Percentiles rank a stretch among this genome's conserved stretches.
phyloP scores from a whole-genome alignment of 2,888 invertebrate species.

The Ectropis crepuscularia region DNA sequence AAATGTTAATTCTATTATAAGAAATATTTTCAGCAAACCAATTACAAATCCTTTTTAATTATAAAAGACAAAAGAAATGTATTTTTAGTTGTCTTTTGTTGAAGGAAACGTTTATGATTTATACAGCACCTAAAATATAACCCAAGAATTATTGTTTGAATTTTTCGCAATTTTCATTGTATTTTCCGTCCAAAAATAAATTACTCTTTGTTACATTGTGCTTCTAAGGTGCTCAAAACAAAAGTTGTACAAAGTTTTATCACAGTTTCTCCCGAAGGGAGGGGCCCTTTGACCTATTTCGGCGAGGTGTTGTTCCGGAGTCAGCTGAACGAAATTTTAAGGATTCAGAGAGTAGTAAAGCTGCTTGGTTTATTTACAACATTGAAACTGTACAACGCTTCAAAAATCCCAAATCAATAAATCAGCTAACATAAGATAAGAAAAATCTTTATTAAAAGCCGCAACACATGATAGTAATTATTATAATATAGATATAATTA shows the following conservation, averaged over 20 bases:
- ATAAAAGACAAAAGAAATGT: too few relatives aligned
- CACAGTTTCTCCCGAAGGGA: constrained; percentile 67
- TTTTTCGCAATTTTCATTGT: constrained; percentile 34
- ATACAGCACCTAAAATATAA: constrained; percentile 9
- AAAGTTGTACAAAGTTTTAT: constrained; percentile 80
- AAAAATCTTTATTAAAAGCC: too few relatives aligned
- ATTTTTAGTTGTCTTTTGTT: not conserved
- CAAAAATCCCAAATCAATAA: too few relatives aligned
- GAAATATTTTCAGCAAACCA: too few relatives aligned
- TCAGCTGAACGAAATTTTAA: constrained; percentile 42
- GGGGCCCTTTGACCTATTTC: constrained; percentile 80
- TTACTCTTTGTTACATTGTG: constrained; percentile 54
- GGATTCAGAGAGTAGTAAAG: constrained; percentile 20
- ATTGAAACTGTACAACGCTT: not conserved
- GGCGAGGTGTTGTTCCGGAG: constrained; percentile 55
- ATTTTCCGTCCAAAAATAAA: constrained; percentile 41
- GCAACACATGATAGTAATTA: too few relatives aligned
- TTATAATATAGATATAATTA: too few relatives aligned
- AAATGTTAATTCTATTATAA: too few relatives aligned
- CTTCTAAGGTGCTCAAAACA: constrained; percentile 79
- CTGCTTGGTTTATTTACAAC: constrained; percentile 1
- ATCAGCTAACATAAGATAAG: too few relatives aligned
- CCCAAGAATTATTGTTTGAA: constrained; percentile 15
- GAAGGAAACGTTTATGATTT: not conserved
- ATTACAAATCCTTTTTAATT: too few relatives aligned